Evolutionary conservation across 2,113 vertebrate species (phyloP).

Genomic region (Xiphorhynchus elegans): DNA sequence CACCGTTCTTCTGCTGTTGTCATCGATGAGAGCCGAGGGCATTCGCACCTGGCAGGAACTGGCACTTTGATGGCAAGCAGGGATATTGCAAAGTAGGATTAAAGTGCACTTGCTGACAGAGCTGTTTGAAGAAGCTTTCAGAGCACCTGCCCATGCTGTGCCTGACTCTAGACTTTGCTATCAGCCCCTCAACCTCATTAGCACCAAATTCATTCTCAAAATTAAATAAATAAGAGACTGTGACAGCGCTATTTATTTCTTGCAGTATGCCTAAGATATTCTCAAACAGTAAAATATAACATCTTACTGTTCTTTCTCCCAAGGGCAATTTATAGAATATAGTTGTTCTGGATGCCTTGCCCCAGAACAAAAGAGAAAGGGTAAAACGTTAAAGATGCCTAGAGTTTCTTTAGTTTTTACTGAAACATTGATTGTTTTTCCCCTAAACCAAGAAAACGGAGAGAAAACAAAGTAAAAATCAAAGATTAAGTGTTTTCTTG

Average conservation of each 20-base stretch:
- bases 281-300: background rate
- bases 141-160: constrained; percentile 48
- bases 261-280: background rate
- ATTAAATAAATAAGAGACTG: constrained; percentile 14
- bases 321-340: background rate
- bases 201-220: constrained; percentile 31
- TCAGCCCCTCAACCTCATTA: constrained; percentile 42
- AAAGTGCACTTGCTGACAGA: constrained; percentile 53
- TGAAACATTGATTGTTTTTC: background rate
- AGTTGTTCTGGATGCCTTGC: background rate
- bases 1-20: background rate
- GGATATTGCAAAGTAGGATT: constrained; percentile 44
- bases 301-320: background rate
- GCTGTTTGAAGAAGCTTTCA: constrained; percentile 49
- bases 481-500: background rate
- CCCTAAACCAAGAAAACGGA: background rate
- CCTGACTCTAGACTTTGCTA: constrained; percentile 24
- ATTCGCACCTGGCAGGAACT: constrained; percentile 49
- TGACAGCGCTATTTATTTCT: constrained; percentile 15
- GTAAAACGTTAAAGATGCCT: background rate
- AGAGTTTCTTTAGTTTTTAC: constrained; percentile 4
- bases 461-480: background rate
- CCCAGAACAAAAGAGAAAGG: background rate
- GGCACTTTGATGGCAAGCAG: constrained; percentile 39
- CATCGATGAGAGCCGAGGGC: constrained; percentile 7